Conservation (phyloP, 2,797 vertebrate genomes). For the Oryzias dopingdopingensis region DNA sequence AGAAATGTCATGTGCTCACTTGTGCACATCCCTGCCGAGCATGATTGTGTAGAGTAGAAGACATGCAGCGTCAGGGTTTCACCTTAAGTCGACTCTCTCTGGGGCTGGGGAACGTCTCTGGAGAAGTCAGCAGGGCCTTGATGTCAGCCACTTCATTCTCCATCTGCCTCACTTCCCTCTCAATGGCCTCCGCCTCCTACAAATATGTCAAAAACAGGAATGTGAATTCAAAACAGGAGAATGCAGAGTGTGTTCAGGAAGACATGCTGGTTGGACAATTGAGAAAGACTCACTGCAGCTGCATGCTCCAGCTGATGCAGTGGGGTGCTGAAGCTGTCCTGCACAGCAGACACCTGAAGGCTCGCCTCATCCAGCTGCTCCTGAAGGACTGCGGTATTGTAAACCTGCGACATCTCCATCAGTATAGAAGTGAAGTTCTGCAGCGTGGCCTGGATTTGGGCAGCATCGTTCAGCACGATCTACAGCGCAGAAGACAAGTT, state of each 20-base stretch:
- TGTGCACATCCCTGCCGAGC: too few species aligned
- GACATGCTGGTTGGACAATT: background rate
- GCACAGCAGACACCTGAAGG: slow-evolving; percentile 75
- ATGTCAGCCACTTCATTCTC: slow-evolving; percentile 84
- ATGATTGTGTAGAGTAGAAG: background rate
- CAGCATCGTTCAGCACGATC: slow-evolving; percentile 88
- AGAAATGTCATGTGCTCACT: too few species aligned
- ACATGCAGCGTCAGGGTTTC: background rate
- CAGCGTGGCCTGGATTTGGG: slow-evolving; percentile 85
- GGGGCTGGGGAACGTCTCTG: slow-evolving; percentile 83
- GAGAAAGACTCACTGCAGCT: slow-evolving; percentile 79
- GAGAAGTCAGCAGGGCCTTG: slow-evolving; percentile 80
- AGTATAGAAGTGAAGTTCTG: slow-evolving; percentile 77
- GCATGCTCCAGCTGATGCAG: slow-evolving; percentile 84
- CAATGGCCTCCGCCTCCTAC: slow-evolving; percentile 88
- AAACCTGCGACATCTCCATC: slow-evolving; percentile 81
- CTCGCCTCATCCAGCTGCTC: slow-evolving; percentile 77
- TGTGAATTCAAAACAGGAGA: background rate
- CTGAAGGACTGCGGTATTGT: slow-evolving; percentile 74
- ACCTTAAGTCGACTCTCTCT: slow-evolving; percentile 86
- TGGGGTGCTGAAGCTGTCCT: slow-evolving; percentile 77
- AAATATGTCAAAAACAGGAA: background rate
- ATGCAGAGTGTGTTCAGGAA: background rate
- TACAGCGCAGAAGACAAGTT: slow-evolving; percentile 39
- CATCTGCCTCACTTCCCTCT: slow-evolving; percentile 84